Evolutionary conservation across 2,113 vertebrate genomes (phyloP).

Genomic region (Gymnocephalus cernua): DNA sequence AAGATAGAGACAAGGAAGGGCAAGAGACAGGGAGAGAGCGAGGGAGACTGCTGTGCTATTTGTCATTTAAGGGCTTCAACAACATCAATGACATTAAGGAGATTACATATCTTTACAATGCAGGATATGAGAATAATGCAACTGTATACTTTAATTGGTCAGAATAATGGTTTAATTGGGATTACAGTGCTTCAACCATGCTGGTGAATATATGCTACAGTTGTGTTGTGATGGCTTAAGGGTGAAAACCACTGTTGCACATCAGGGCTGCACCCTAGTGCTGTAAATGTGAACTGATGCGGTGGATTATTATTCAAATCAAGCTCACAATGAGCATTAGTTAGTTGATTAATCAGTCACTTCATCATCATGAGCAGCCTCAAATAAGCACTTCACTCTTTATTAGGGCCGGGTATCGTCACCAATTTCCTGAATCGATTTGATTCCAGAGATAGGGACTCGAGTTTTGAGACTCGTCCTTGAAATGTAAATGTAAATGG

Average conservation of each 20-base stretch:
- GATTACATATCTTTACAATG: background rate
- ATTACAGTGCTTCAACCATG: background rate
- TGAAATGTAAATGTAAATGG: no score
- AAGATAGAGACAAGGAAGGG: background rate
- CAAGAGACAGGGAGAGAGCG: background rate
- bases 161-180: background rate
- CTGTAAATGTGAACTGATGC: slow-evolving; percentile 38
- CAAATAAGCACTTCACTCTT: background rate
- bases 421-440: no score
- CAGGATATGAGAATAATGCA: background rate
- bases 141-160: background rate
- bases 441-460: no score
- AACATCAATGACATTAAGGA: background rate
- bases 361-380: slow-evolving; percentile 3
- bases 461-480: no score
- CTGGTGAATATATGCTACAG: background rate
- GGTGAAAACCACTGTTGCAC: slow-evolving; percentile 10
- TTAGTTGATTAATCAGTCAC: slow-evolving; percentile 20
- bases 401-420: no score
- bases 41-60: background rate
- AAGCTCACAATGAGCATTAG: background rate
- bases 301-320: slow-evolving; percentile 2
- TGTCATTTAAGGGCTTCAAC: background rate
- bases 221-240: background rate
- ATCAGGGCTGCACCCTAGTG: slow-evolving; percentile 53